These are phyloP conservation scores for Drosophila orena DNA, from an alignment of 1,140 invertebrate species.

Conservation along the genomic window DNA sequence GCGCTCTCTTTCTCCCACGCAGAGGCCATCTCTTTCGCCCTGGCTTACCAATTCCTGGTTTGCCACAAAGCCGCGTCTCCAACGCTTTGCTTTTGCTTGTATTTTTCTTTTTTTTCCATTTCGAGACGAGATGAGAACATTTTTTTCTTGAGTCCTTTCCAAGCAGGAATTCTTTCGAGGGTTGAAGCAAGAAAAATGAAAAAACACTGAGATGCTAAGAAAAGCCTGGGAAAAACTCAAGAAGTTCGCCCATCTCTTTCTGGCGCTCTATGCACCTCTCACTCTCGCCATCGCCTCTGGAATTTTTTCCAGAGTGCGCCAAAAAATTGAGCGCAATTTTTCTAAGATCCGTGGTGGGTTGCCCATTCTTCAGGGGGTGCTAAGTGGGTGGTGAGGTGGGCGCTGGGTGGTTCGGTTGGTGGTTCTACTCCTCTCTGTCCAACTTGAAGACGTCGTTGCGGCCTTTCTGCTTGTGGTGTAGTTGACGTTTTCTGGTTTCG, in stretches of 20 bases:
- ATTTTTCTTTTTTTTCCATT: constrained; percentile 6
- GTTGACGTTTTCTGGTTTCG: constrained; percentile 82
- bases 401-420: not conserved
- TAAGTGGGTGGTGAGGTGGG: not conserved
- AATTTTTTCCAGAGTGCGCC: constrained; percentile 52
- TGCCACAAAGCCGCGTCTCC: constrained; percentile 71
- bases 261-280: constrained; percentile 1
- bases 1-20: constrained; percentile 27
- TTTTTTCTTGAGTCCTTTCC: constrained; percentile 55
- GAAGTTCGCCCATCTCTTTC: constrained; percentile 24
- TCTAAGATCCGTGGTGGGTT: constrained; percentile 34
- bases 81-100: constrained; percentile 35
- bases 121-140: constrained; percentile 53
- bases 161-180: constrained; percentile 64
- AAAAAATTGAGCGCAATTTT: constrained; percentile 76
- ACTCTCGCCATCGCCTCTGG: not conserved
- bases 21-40: constrained; percentile 24
- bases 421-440: constrained; percentile 13
- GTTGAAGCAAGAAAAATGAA: constrained; percentile 35
- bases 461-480: constrained; percentile 82
- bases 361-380: not conserved
- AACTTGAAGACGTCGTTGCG: constrained; percentile 80
- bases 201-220: constrained; percentile 5
- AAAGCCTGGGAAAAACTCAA: constrained; percentile 42
- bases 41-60: constrained; percentile 64